Percentiles rank a stretch among this genome's conserved stretches.
phyloP scores from a whole-genome alignment of 2,113 vertebrate genomes.

The Gadus chalcogrammus region DNA sequence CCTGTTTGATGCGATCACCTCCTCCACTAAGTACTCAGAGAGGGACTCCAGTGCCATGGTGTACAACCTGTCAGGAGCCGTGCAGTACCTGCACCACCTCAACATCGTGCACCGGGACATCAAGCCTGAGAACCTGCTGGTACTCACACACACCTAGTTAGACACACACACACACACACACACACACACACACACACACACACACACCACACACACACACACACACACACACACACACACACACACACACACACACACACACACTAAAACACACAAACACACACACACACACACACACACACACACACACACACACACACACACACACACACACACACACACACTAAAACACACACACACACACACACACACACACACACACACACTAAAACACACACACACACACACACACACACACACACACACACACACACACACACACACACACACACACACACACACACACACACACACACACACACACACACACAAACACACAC shows the following conservation, averaged over 20 bases:
- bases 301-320: too few relatives aligned
- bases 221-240: background rate
- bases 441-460: too few relatives aligned
- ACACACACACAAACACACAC: too few relatives aligned
- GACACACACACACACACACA: constrained; percentile 21
- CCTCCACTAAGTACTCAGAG: constrained; percentile 96
- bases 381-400: background rate
- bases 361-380: constrained; percentile 3
- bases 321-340: too few relatives aligned
- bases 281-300: too few relatives aligned
- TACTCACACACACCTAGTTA: constrained; percentile 47
- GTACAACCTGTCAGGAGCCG: constrained; percentile 89
- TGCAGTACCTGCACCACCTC: constrained; percentile 91
- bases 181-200: background rate
- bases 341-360: background rate
- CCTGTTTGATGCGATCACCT: constrained; percentile 96
- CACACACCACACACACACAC: background rate
- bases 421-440: too few relatives aligned
- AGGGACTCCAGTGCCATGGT: constrained; percentile 95
- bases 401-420: too few relatives aligned
- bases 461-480: too few relatives aligned
- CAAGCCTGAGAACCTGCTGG: constrained; percentile 97
- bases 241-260: too few relatives aligned
- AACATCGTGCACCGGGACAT: constrained; percentile 97
- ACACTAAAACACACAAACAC: too few relatives aligned